Percentiles rank a stretch among this genome's conserved stretches.
phyloP scores from a whole-genome alignment of 1,140 invertebrate species.

The Dufourea novaeangliae region DNA sequence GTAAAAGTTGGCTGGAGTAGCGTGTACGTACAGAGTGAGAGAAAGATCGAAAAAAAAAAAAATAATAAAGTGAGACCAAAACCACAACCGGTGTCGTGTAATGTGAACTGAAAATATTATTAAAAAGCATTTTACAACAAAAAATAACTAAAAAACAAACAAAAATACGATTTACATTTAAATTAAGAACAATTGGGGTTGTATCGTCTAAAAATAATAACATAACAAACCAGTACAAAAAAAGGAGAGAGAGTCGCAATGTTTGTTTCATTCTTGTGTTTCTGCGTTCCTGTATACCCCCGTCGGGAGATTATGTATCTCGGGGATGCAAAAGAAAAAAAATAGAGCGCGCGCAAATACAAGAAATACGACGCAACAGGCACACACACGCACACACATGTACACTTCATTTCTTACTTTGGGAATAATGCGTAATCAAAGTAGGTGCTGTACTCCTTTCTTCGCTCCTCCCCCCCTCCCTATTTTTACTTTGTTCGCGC shows the following conservation, averaged over 20 bases:
- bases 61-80: conserved; percentile 73
- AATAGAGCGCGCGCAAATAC: not conserved
- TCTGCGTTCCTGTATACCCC: conserved; percentile 2
- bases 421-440: conserved; percentile 46
- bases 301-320: too few relatives aligned
- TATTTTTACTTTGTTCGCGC: conserved; percentile 36
- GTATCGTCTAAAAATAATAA: conserved; percentile 80
- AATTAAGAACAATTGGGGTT: conserved; percentile 82
- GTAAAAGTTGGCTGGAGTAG: not conserved
- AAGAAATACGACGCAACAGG: conserved; percentile 26
- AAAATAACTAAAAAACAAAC: conserved; percentile 82
- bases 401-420: conserved; percentile 47
- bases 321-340: too few relatives aligned
- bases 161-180: conserved; percentile 83
- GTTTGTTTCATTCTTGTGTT: conserved; percentile 32
- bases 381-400: conserved; percentile 29
- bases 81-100: conserved; percentile 73
- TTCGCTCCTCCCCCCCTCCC: not conserved
- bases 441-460: conserved; percentile 19
- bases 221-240: conserved; percentile 82
- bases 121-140: conserved; percentile 83
- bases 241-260: conserved; percentile 69
- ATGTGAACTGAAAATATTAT: conserved; percentile 83
- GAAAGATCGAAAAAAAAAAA: too few relatives aligned
- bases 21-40: too few relatives aligned